phyloP scores from a whole-genome alignment of 2,113 vertebrate species.

The Zapornia atra region DNA sequence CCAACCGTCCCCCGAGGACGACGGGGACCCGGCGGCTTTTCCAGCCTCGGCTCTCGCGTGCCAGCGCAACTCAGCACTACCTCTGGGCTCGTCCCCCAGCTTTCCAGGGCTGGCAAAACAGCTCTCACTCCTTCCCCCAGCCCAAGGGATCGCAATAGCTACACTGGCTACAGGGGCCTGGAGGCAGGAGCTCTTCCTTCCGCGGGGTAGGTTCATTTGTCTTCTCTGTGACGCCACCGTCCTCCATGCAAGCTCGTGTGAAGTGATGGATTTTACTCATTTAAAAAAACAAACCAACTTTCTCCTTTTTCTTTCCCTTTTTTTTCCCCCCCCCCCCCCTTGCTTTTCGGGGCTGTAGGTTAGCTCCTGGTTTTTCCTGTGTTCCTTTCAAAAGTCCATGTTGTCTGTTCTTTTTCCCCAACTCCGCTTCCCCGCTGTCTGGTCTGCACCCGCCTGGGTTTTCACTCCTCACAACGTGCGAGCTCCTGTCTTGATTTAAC shows the following conservation, averaged over 20 bases:
- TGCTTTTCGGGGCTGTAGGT: background rate
- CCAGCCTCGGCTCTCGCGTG: background rate
- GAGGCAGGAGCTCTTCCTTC: slow-evolving; percentile 24
- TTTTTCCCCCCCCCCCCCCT: too few species aligned
- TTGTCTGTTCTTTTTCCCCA: slow-evolving; percentile 13
- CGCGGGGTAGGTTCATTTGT: slow-evolving; percentile 79
- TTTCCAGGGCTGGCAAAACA: background rate
- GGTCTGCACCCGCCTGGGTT: slow-evolving; percentile 55
- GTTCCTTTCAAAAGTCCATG: slow-evolving; percentile 46
- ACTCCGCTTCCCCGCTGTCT: slow-evolving; percentile 50
- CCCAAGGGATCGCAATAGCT: slow-evolving; percentile 3
- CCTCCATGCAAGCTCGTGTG: slow-evolving; percentile 46
- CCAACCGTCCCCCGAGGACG: slow-evolving; percentile 20
- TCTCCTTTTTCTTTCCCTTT: background rate
- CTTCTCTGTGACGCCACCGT: slow-evolving; percentile 63
- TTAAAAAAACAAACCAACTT: too few species aligned
- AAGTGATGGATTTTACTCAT: background rate
- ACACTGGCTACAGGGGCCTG: background rate
- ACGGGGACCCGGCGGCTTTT: background rate
- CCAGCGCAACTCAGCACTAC: slow-evolving; percentile 15
- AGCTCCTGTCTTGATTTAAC: background rate
- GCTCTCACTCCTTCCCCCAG: background rate
- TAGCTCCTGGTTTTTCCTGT: slow-evolving; percentile 24
- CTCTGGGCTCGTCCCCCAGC: background rate
- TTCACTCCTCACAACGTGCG: background rate